These are phyloP conservation scores for Salarias fasciatus DNA, from an alignment of 2,797 vertebrate genomes.

Conservation along the genomic window DNA sequence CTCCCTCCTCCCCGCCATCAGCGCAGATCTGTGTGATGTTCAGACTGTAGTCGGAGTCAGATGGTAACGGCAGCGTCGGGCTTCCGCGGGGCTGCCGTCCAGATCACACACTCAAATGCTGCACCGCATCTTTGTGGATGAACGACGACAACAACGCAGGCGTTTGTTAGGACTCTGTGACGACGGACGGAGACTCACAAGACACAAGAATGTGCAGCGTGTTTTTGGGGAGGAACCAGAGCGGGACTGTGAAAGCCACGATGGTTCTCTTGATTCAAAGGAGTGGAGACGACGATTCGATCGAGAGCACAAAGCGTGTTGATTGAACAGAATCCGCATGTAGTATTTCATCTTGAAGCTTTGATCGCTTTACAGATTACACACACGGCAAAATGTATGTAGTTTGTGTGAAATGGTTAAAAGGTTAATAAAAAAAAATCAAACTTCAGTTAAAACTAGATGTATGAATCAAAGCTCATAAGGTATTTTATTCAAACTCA, in stretches of 20 bases:
- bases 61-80: slow-evolving; percentile 20
- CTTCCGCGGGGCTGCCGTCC: slow-evolving; percentile 41
- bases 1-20: slow-evolving; percentile 4
- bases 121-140: slow-evolving; percentile 51
- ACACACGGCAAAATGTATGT: too few species aligned
- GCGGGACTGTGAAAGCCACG: too few species aligned
- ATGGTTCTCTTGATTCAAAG: too few species aligned
- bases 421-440: background rate
- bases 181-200: background rate
- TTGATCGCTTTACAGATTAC: too few species aligned
- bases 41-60: slow-evolving; percentile 23
- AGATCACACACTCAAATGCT: slow-evolving; percentile 33
- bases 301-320: too few species aligned
- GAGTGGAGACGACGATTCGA: too few species aligned
- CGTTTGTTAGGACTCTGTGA: slow-evolving; percentile 26
- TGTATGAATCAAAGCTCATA: background rate
- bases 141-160: slow-evolving; percentile 24
- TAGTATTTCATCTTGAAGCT: too few species aligned
- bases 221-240: background rate
- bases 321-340: too few species aligned
- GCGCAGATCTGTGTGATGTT: slow-evolving; percentile 41
- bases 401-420: background rate
- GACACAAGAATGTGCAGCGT: slow-evolving; percentile 12
- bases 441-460: background rate
- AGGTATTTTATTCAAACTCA: too few species aligned